Evolutionary conservation across 1,140 invertebrate species (phyloP).

Genomic region (Temnothorax curvispinosus): DNA sequence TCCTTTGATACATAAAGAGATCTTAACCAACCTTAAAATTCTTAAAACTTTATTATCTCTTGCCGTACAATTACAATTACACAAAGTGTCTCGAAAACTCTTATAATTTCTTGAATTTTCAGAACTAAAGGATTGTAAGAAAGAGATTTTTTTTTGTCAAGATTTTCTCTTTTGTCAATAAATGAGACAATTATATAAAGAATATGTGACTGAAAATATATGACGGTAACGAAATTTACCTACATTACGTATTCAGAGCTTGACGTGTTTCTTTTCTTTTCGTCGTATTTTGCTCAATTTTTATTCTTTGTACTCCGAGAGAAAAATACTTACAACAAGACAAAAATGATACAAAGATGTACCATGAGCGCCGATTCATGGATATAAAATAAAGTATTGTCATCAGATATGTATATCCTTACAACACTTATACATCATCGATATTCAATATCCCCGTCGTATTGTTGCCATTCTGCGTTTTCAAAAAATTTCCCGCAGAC

Average conservation of each 20-base stretch:
- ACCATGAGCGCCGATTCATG: not conserved
- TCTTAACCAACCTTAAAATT: not conserved
- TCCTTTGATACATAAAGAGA: not conserved
- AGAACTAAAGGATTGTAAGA: not conserved
- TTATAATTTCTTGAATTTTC: not conserved
- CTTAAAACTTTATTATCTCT: not conserved
- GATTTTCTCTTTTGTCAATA: not conserved
- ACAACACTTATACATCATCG: not conserved
- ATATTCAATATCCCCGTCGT: not conserved
- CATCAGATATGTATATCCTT: not conserved
- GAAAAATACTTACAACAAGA: not conserved
- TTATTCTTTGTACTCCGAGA: not conserved
- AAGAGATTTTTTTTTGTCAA: not conserved
- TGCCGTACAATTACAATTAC: not conserved
- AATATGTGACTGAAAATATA: not conserved
- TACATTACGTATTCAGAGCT: not conserved
- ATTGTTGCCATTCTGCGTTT: not conserved
- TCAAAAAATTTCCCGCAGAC: not conserved
- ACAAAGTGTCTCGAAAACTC: not conserved
- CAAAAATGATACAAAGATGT: not conserved
- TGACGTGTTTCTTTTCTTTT: not conserved
- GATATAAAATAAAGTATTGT: not conserved
- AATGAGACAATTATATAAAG: not conserved
- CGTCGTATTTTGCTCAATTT: not conserved
- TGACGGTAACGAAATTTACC: not conserved